These are phyloP conservation scores for Bubalus kerabau DNA, from an alignment of 2,113 vertebrate species.

Conservation along the genomic window DNA sequence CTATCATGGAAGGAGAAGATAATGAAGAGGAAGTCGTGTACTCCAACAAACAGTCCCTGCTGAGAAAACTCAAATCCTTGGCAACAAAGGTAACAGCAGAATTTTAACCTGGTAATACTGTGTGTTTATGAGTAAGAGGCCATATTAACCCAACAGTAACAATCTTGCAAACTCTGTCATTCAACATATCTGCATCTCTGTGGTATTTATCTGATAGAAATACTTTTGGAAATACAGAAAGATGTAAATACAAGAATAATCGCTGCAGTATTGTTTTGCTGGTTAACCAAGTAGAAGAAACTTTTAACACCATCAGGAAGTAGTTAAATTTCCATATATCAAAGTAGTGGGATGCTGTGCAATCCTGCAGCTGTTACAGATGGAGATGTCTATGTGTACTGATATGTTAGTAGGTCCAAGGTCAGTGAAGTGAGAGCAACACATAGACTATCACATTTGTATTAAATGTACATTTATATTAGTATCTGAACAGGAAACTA, in stretches of 20 bases:
- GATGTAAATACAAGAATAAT: neutral
- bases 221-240: neutral
- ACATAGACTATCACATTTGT: neutral
- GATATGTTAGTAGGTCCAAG: neutral
- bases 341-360: neutral
- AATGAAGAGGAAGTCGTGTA: constrained; percentile 96
- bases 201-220: neutral
- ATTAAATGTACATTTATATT: neutral
- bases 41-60: constrained; percentile 91
- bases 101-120: neutral
- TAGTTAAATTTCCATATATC: neutral
- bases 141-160: neutral
- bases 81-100: constrained; percentile 90
- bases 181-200: neutral
- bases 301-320: neutral
- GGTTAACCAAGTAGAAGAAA: neutral
- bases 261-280: neutral
- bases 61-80: constrained; percentile 94
- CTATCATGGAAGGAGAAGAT: constrained; percentile 98
- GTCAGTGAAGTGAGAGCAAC: neutral
- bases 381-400: neutral
- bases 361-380: neutral
- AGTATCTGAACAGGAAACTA: neutral
- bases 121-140: neutral
- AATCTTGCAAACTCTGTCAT: neutral